Evolutionary conservation across 1,140 invertebrate species (phyloP), one percentile per base, ranked within the genome.

Genomic region (Drosophila ogumai): DNA sequence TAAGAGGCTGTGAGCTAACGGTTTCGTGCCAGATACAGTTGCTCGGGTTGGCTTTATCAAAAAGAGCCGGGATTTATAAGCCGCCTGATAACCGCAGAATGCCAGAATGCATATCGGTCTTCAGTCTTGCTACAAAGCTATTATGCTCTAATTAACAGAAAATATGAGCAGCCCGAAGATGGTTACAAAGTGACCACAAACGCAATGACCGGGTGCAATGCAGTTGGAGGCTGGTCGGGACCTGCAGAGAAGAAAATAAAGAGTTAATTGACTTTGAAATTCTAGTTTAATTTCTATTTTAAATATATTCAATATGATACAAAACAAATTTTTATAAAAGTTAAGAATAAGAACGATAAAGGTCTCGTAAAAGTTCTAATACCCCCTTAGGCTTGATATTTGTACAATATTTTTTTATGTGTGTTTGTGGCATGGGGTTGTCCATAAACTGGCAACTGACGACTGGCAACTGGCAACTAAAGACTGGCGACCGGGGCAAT

Each of bases 141-240:
- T 84, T 81, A 68, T 84, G 84, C 73, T 88, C 84, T 63, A 88
- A 88, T 88, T 87, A 88, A 82, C 73, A 69, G 63, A 72, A 63
- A 74, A 47, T 79, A 72, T 65, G 65, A 60, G 40, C 46, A 46
- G 44, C 22, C 36, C n/a, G 52, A 43, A 41, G 25, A 59, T 43
- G 44, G 19, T 68, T 65, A 66, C 59, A 73, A 58, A 72, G 69
- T 76, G 66, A 84, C 85, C 85, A 85, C 81, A 81, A 75, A 69
- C 15, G 69, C 32, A 54, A 54, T 54, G 52, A 38, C 72, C 50
- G 67, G 58, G 43, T 64, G 72, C 82, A 88, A 56, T 77, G 56
- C 63, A 79, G 79, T 79, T 84, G 52, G 25, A 49, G 22, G 28
- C 56, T 49, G 75, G 60, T 60, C 31, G 40, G 46, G 22, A 47